Conservation (phyloP, 2,113 vertebrate species). For the Thryonomys swinderianus region DNA sequence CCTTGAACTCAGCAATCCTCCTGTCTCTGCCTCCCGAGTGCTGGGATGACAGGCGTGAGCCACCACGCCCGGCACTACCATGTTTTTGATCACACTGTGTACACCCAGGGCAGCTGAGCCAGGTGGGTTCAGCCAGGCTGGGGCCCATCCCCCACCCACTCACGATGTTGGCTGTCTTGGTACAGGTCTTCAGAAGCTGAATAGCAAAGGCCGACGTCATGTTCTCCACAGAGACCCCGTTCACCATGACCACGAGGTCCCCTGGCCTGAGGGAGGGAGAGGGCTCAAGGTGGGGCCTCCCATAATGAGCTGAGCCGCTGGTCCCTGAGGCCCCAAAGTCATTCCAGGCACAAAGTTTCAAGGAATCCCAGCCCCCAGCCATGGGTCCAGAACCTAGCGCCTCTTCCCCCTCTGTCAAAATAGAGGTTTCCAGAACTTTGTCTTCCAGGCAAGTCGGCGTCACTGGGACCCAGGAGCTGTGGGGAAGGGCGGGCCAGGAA, state of each 20-base stretch:
- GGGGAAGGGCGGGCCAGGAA: background rate
- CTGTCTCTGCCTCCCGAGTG: background rate
- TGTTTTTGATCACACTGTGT: too few relatives aligned
- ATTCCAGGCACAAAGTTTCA: background rate
- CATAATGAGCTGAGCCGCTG: accelerated
- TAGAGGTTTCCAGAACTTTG: background rate
- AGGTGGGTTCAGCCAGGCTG: background rate
- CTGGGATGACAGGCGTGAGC: background rate
- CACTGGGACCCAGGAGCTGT: background rate
- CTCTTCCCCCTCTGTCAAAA: background rate
- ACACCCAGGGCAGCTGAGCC: too few relatives aligned
- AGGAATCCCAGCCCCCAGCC: background rate
- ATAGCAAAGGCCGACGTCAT: constrained; percentile 92
- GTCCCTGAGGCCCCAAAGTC: background rate
- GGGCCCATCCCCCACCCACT: constrained; percentile 79
- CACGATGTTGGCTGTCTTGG: constrained; percentile 92
- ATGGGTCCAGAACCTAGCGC: background rate
- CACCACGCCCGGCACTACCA: background rate
- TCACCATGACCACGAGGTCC: constrained; percentile 97
- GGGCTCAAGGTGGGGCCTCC: background rate
- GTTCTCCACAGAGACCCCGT: constrained; percentile 94
- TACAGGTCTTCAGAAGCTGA: constrained; percentile 93
- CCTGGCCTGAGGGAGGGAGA: constrained; percentile 86
- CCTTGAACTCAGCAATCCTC: too few relatives aligned
- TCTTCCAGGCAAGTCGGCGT: background rate